phyloP scores from a whole-genome alignment of 2,797 vertebrate genomes.

The Ptychadena robeensis region DNA sequence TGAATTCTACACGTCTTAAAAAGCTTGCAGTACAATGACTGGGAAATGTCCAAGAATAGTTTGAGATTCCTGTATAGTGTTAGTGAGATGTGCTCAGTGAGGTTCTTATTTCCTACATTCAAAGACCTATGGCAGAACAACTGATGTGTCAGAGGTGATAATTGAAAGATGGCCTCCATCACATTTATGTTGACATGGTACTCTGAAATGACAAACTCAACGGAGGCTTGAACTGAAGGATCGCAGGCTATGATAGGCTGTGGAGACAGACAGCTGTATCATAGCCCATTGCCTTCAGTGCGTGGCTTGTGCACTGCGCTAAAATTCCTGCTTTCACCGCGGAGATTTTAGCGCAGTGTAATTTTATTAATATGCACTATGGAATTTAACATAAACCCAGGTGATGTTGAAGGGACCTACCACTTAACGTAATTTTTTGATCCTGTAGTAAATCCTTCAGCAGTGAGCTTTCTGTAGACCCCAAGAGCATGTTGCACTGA shows the following conservation, averaged over 20 bases:
- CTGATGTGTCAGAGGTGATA: neutral
- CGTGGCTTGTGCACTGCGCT: no score
- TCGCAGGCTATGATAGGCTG: no score
- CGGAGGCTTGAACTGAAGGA: no score
- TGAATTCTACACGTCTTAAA: slow-evolving; percentile 24
- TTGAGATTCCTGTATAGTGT: slow-evolving; percentile 1
- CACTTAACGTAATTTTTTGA: neutral
- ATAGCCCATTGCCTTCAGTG: no score
- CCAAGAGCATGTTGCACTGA: neutral
- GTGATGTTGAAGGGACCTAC: neutral
- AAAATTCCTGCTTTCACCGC: no score
- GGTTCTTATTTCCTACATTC: neutral
- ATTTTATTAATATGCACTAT: neutral
- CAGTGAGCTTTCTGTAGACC: neutral
- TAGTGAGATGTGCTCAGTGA: neutral
- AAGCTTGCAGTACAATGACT: slow-evolving; percentile 22
- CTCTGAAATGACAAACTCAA: no score
- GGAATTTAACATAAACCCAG: neutral
- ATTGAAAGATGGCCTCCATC: neutral
- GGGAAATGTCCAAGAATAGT: neutral
- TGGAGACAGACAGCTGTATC: no score
- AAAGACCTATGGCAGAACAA: neutral
- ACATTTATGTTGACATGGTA: no score
- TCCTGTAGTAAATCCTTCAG: neutral
- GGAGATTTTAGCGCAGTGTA: no score